phyloP scores from a whole-genome alignment of 2,888 invertebrate species.

The Athetis lepigone region DNA sequence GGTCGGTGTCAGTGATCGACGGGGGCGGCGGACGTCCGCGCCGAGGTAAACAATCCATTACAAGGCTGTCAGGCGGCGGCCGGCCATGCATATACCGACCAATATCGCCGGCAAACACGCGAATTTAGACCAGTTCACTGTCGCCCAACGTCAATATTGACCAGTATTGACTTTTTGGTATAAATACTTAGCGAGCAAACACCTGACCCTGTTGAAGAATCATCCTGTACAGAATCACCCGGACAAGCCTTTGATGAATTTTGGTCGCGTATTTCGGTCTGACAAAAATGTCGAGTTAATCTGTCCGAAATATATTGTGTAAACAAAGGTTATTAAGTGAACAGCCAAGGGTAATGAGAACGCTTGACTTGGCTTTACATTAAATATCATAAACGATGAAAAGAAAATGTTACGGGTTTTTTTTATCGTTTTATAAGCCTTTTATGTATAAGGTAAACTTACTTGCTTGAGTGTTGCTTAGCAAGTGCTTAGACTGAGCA shows the following conservation, averaged over 20 bases:
- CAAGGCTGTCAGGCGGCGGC: conserved; percentile 77
- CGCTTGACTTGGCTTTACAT: conserved; percentile 6
- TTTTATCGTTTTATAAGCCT: background rate
- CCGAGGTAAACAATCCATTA: conserved; percentile 87
- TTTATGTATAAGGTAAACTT: background rate
- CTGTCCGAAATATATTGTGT: background rate
- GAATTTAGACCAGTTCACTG: conserved; percentile 77
- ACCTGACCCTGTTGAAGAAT: conserved; percentile 42
- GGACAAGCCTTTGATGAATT: conserved; percentile 30
- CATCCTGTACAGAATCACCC: conserved; percentile 46
- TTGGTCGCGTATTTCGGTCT: background rate
- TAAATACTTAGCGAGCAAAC: conserved; percentile 52
- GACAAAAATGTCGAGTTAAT: conserved; percentile 15
- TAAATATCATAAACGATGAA: background rate
- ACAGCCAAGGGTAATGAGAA: background rate
- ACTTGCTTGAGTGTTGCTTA: no score
- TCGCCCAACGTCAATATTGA: conserved; percentile 76
- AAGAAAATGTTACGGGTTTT: background rate
- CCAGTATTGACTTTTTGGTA: conserved; percentile 74
- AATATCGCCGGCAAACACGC: conserved; percentile 81
- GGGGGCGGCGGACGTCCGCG: conserved; percentile 80
- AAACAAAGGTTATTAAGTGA: conserved; percentile 20
- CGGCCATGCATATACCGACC: conserved; percentile 73
- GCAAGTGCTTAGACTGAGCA: no score
- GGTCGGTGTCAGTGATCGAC: conserved; percentile 86